These are phyloP conservation scores for Limnephilus lunatus DNA, from an alignment of 2,888 invertebrate species.

Conservation along the genomic window DNA sequence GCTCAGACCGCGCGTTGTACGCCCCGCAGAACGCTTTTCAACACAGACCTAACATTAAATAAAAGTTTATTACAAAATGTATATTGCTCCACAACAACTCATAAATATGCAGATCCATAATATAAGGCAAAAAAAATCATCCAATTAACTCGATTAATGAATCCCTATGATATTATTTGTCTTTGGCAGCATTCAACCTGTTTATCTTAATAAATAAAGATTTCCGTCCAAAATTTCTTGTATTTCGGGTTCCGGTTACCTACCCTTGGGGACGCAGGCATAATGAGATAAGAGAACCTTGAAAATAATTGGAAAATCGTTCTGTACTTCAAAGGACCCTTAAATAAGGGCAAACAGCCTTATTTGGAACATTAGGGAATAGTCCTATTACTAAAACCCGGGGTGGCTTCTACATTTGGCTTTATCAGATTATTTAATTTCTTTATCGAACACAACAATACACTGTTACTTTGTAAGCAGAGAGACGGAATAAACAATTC, in stretches of 20 bases:
- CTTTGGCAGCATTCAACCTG: neutral
- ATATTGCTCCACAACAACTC: neutral
- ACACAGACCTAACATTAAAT: no score
- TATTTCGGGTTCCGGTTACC: neutral
- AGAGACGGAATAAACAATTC: neutral
- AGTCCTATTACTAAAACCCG: neutral
- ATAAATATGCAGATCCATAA: neutral
- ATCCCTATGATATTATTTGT: neutral
- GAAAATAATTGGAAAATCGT: constrained; percentile 2
- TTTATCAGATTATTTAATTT: neutral
- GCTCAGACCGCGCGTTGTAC: no score
- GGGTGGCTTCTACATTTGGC: neutral
- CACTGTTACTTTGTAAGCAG: neutral
- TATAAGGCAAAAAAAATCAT: no score
- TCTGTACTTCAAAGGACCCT: neutral
- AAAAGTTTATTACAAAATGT: no score
- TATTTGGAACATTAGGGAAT: neutral
- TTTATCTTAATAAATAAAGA: neutral
- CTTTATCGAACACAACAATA: neutral
- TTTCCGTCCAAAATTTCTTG: neutral
- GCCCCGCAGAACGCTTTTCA: no score
- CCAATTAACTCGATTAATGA: neutral
- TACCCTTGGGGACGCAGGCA: neutral
- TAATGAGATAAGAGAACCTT: neutral
- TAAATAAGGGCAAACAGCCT: neutral